phyloP scores from a whole-genome alignment of 2,888 invertebrate genomes.

The Ptychoptera albimana region DNA sequence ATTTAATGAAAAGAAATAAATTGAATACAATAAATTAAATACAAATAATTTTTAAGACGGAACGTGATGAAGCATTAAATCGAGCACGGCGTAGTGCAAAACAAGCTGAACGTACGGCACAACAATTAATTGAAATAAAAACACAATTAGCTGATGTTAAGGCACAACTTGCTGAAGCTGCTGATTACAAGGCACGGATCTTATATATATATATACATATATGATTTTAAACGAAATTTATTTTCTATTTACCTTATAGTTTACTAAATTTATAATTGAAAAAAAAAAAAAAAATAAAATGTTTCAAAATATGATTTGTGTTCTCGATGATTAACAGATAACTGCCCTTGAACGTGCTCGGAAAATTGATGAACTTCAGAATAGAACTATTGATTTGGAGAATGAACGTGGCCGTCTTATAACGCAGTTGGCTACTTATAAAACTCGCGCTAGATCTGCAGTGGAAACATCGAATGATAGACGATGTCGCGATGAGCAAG shows the following conservation, averaged over 20 bases:
- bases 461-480: constrained; percentile 27
- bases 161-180: constrained; percentile 68
- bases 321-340: constrained; percentile 37
- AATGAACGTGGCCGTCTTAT: constrained; percentile 46
- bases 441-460: constrained; percentile 23
- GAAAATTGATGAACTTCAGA: constrained; percentile 70
- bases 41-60: constrained; percentile 30
- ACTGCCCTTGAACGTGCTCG: constrained; percentile 67
- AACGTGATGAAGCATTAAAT: constrained; percentile 49
- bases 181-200: constrained; percentile 58
- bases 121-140: constrained; percentile 68
- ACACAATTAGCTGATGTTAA: constrained; percentile 69
- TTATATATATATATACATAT: too few relatives aligned
- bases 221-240: neutral
- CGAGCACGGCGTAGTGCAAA: constrained; percentile 67
- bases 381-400: constrained; percentile 66
- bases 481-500: constrained; percentile 26
- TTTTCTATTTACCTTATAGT: neutral
- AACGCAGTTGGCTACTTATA: constrained; percentile 21
- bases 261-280: neutral
- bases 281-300: too few relatives aligned
- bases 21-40: neutral
- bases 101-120: constrained; percentile 64
- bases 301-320: neutral
- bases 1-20: neutral